Evolutionary conservation across 2,797 vertebrate species (phyloP).

Genomic region (Ibycter americanus): DNA sequence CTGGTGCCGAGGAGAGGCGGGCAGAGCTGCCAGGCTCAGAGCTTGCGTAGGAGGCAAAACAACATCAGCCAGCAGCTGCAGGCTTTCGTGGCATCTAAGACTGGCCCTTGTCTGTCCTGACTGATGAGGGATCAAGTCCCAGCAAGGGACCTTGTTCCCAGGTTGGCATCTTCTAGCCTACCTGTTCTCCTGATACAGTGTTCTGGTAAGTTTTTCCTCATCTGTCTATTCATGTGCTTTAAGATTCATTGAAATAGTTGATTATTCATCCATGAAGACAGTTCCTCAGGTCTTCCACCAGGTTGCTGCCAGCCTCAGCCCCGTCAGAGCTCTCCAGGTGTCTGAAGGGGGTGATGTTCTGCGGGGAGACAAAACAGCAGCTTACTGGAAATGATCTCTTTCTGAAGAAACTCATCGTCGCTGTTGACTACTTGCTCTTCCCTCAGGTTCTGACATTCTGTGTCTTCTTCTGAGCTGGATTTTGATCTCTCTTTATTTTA

Average conservation of each 20-base stretch:
- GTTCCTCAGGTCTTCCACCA: slow-evolving; percentile 8
- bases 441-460: neutral
- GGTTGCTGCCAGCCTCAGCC: neutral
- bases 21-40: neutral
- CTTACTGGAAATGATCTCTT: neutral
- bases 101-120: neutral
- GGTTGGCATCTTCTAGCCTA: neutral
- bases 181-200: neutral
- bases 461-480: neutral
- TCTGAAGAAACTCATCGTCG: neutral
- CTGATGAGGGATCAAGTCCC: neutral
- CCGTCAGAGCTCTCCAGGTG: neutral
- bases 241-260: neutral
- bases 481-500: neutral
- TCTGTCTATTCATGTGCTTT: neutral
- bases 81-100: neutral
- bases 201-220: neutral
- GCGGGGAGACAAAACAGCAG: neutral
- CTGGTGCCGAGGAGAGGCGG: neutral
- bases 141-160: neutral
- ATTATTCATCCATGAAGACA: slow-evolving; percentile 29
- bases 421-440: neutral
- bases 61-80: neutral
- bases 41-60: neutral
- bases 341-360: neutral